phyloP scores from a whole-genome alignment of 2,888 invertebrate species.

The Steinernema hermaphroditum region DNA sequence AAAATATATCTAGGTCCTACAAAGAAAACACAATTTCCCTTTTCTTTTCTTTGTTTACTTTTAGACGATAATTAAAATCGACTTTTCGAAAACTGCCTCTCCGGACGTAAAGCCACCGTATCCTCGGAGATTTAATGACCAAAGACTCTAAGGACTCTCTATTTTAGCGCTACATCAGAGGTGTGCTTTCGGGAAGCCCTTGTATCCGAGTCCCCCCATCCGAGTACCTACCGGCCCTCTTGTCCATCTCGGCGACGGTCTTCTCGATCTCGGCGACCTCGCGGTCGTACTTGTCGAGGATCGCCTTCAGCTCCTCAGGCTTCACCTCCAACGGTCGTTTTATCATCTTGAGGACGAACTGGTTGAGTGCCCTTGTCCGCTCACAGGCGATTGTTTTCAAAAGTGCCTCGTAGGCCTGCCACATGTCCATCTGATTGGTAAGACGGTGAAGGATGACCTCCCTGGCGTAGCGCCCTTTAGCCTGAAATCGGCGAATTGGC shows the following conservation, averaged over 20 bases:
- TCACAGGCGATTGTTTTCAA: conserved; percentile 25
- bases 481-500: neutral
- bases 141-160: no score
- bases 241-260: conserved; percentile 32
- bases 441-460: conserved; percentile 22
- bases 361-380: neutral
- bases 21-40: no score
- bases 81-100: no score
- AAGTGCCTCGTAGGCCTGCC: conserved; percentile 7
- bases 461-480: conserved; percentile 16
- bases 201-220: no score
- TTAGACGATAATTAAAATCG: no score
- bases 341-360: conserved; percentile 8
- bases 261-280: conserved; percentile 46
- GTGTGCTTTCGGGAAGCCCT: no score
- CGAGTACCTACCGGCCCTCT: conserved; percentile 2
- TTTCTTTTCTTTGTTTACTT: no score
- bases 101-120: no score
- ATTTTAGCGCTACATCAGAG: no score
- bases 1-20: no score
- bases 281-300: conserved; percentile 36
- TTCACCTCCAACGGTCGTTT: neutral
- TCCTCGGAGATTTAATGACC: no score
- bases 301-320: neutral
- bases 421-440: conserved; percentile 2